Base-by-base conservation (phyloP, 2,888 invertebrate species). In the Drosophila siamana region DNA sequence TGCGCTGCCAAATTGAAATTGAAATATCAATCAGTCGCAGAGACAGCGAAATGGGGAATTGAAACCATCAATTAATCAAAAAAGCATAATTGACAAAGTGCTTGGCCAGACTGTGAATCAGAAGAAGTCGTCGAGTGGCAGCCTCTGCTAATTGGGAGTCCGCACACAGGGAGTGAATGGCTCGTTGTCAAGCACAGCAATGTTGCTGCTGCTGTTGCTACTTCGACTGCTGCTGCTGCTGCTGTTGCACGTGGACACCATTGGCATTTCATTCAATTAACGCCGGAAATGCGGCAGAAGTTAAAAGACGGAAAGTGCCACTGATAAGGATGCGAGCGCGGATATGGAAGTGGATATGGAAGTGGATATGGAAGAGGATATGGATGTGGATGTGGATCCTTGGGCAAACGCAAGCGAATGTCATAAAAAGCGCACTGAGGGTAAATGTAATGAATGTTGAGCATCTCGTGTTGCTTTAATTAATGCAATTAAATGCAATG, bases 391-490 rank as follows among this genome's bases (percentile, higher is more conserved):
- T 55, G 13, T 9, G 30, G 30, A 9, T 16, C 33, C 24, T 28
- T 33, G 28, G 13, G 22, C 43, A 40, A 56, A 47, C 30, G 47
- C 50, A 72, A n/a, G n/a, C 69, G 69, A 73, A 71, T 62, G 77
- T 55, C 78, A 72, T 72, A 61, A 72, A 76, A 54, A 57, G 65
- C 61, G 61, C 44, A n/a, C n/a, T 51, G 40, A 30, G 26, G 46
- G 43, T 46, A 52, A 54, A 1, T n/a, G 71, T 63, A 82, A 87
- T 83, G 86, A 85, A 83, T 81, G 85, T 87, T 74, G 68, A 87
- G 67, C 80, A 83, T 67, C 63, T 78, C 85, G 81, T 70, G 71
- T 77, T 86, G 88, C 63, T 79, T 83, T 88, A 88, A 83, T 83
- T 83, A 83, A 88, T 70, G 83, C 78, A 88, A 88, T 83, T 88